Percentiles rank a stretch among this genome's conserved stretches.
Conservation (phyloP, 2,113 vertebrate genomes). For the Melierax canorus region DNA sequence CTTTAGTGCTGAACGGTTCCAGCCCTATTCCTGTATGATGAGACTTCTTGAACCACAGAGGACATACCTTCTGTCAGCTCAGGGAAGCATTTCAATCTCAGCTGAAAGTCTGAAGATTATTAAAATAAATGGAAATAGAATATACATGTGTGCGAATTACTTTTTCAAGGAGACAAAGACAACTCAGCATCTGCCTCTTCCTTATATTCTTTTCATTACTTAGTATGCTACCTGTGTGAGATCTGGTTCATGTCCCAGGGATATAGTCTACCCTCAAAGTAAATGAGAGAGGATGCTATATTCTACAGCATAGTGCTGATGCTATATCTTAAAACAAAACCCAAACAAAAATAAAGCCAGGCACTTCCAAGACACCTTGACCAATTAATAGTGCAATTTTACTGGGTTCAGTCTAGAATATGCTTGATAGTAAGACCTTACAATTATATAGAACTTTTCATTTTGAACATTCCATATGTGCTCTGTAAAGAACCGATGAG, state of each 20-base stretch:
- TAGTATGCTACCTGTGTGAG: background rate
- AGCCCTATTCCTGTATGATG: background rate
- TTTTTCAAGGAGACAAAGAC: background rate
- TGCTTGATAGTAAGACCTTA: background rate
- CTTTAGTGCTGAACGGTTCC: background rate
- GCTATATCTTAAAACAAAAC: background rate
- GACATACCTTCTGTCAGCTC: background rate
- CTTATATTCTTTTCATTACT: background rate
- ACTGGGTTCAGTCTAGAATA: background rate
- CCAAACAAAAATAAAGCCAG: background rate
- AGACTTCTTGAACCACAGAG: background rate
- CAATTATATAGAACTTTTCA: background rate
- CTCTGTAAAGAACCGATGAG: background rate
- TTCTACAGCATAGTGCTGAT: background rate
- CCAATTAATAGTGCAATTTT: background rate
- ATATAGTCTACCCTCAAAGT: background rate
- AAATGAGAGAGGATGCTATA: background rate
- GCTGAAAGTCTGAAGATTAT: background rate
- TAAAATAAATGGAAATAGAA: background rate
- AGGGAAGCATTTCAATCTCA: background rate
- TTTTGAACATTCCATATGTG: background rate
- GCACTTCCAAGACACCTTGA: background rate
- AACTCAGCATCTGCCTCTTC: background rate
- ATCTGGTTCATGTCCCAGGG: background rate
- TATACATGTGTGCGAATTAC: background rate